Conservation (phyloP, 2,113 vertebrate genomes). For the Sorex fumeus region DNA sequence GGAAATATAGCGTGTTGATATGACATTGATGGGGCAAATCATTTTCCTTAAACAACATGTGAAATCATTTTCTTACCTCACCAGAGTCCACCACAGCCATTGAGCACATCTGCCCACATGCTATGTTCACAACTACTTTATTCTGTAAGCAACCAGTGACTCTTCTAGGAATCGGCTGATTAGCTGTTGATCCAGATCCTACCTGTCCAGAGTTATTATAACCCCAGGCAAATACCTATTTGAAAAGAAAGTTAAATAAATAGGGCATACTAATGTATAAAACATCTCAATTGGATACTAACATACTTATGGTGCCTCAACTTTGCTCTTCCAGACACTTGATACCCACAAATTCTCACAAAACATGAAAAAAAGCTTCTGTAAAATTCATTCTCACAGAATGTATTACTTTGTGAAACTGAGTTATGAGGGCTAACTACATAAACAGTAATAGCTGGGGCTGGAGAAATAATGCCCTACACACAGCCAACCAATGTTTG, state of each 20-base stretch:
- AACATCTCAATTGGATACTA: background rate
- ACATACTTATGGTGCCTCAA: background rate
- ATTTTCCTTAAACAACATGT: background rate
- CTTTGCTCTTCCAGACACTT: background rate
- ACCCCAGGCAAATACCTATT: slow-evolving; percentile 97
- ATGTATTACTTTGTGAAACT: slow-evolving; percentile 28
- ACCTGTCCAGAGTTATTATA: slow-evolving; percentile 99
- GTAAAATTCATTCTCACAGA: slow-evolving; percentile 38
- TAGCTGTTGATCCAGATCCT: slow-evolving; percentile 97
- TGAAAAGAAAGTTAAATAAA: slow-evolving; percentile 57
- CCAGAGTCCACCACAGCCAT: slow-evolving; percentile 98
- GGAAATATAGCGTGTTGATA: background rate
- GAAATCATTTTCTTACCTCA: slow-evolving; percentile 90
- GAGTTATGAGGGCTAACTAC: background rate
- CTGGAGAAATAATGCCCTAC: too few relatives aligned
- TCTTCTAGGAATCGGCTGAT: slow-evolving; percentile 96
- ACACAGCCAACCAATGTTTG: too few relatives aligned
- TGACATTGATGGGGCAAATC: background rate
- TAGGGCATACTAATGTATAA: background rate
- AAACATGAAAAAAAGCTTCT: background rate
- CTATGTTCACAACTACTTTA: slow-evolving; percentile 95
- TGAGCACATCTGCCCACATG: slow-evolving; percentile 98
- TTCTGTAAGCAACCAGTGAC: slow-evolving; percentile 97
- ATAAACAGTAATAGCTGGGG: background rate
- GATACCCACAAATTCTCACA: slow-evolving; percentile 35